phyloP scores from a whole-genome alignment of 2,888 invertebrate genomes.

The Folsomia candida region DNA sequence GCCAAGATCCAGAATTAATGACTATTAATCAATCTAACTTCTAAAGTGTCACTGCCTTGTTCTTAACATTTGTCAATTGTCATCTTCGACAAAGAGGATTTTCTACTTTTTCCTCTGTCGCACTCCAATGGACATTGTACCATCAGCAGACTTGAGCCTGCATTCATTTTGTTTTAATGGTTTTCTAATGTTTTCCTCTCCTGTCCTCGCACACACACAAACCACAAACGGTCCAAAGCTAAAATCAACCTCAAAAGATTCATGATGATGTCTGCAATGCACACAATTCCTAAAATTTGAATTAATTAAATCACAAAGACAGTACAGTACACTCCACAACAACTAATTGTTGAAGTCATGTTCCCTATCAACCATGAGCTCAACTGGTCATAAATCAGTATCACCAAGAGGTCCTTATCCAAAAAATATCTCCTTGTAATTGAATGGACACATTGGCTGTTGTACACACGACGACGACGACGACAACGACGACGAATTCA shows the following conservation, averaged over 20 bases:
- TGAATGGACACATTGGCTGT: too few species aligned
- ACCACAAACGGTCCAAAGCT: background rate
- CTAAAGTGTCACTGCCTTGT: slow-evolving; percentile 42
- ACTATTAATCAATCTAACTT: slow-evolving; percentile 40
- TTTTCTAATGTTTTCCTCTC: slow-evolving; percentile 33
- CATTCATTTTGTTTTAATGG: slow-evolving; percentile 27
- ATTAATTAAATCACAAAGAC: background rate
- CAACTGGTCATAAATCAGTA: background rate
- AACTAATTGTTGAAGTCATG: background rate
- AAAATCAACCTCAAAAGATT: background rate
- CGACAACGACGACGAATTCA: too few species aligned
- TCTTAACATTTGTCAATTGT: slow-evolving; percentile 46
- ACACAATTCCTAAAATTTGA: background rate
- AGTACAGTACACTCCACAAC: background rate
- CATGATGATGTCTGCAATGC: background rate
- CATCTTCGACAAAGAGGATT: slow-evolving; percentile 42
- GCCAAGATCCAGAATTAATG: slow-evolving; percentile 37
- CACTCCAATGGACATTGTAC: background rate
- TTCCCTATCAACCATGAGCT: background rate
- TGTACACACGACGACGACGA: too few species aligned
- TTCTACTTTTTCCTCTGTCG: slow-evolving; percentile 33
- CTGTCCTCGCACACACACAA: background rate
- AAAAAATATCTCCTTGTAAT: too few species aligned
- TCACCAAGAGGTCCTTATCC: background rate
- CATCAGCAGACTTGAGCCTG: too few species aligned